Percentiles rank a stretch among this genome's conserved stretches.
Conservation (phyloP, 2,113 vertebrate genomes). For the Hemicordylus capensis region DNA sequence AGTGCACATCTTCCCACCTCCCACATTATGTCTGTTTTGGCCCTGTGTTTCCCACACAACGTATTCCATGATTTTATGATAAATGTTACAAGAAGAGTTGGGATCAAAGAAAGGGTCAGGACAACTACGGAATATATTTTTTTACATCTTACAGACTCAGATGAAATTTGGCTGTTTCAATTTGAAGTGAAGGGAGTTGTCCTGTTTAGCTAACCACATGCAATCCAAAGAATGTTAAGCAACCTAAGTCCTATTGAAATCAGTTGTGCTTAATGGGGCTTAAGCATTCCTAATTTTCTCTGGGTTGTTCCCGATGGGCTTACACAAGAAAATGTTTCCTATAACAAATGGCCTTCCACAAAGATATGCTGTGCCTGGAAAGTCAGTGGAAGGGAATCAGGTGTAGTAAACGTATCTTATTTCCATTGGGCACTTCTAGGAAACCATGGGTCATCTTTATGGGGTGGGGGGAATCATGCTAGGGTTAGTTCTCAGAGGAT, state of each 20-base stretch:
- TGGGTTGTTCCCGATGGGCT: neutral
- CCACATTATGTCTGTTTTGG: too few species aligned
- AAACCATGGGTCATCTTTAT: slow-evolving; percentile 24
- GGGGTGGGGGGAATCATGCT: neutral
- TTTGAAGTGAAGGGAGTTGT: slow-evolving; percentile 2
- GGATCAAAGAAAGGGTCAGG: too few species aligned
- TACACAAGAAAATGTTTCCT: neutral
- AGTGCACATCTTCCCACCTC: too few species aligned
- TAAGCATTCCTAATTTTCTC: neutral
- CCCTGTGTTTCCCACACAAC: too few species aligned
- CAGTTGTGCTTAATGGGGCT: neutral
- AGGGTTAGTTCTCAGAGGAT: slow-evolving; percentile 33
- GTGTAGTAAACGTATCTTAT: neutral
- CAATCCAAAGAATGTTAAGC: neutral
- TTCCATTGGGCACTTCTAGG: slow-evolving; percentile 7
- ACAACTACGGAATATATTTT: too few species aligned
- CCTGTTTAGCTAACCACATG: neutral
- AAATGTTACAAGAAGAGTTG: too few species aligned
- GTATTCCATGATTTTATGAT: too few species aligned
- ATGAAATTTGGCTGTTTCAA: neutral
- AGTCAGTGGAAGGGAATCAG: slow-evolving; percentile 19
- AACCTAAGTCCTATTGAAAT: neutral
- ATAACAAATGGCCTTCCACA: neutral
- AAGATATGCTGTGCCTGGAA: slow-evolving; percentile 2
- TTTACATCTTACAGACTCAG: too few species aligned